Evolutionary conservation across 2,113 vertebrate genomes (phyloP), one percentile per base, ranked within the genome.

Genomic region (Polyodon spathula): DNA sequence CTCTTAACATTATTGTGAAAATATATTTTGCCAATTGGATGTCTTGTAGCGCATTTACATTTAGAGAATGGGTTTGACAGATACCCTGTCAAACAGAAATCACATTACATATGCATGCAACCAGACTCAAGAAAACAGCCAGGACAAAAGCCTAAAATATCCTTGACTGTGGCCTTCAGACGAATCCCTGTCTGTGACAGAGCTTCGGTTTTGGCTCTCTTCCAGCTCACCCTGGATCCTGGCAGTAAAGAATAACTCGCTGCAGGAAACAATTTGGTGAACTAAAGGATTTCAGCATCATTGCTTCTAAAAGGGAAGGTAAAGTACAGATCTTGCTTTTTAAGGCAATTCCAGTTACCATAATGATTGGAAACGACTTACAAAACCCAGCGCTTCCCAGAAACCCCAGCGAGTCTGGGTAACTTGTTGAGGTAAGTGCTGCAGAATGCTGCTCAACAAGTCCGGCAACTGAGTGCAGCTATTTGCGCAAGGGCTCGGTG

Each of bases 401-500:
- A 14, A n/a, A 57, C 15, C 4, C 16, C 6, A 41, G 57, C 9
- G 17, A 44, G 44, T 44, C 38, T 41, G n/a, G 46, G 7, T 10
- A 44, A 58, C n/a, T 44, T 14, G 40, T 14, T 10, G 7, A 12
- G 68, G 73, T 63, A 16, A 42, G 65, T 69, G 69, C 73, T 50
- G 70, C 75, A 73, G 64, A 66, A 50, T 10, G 4, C 51, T 62
- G 63, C 54, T 60, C 54, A 60, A 42, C 54, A 60, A 44, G 63
- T 63, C 54, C 57, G 71, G 60, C 68, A 73, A 63, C 69, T 43
- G 65, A 68, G 68, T 59, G 56, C 66, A 54, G 61, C 68, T 79
- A 80, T 80, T 74, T 76, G 80, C 77, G 81, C 69, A 66, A 51
- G 71, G 69, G 63, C 68, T 54, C 61, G 7, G 46, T n/a, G n/a